Base-by-base conservation (phyloP, 2,888 invertebrate genomes). In the Rambutsinella grinnellia region DNA sequence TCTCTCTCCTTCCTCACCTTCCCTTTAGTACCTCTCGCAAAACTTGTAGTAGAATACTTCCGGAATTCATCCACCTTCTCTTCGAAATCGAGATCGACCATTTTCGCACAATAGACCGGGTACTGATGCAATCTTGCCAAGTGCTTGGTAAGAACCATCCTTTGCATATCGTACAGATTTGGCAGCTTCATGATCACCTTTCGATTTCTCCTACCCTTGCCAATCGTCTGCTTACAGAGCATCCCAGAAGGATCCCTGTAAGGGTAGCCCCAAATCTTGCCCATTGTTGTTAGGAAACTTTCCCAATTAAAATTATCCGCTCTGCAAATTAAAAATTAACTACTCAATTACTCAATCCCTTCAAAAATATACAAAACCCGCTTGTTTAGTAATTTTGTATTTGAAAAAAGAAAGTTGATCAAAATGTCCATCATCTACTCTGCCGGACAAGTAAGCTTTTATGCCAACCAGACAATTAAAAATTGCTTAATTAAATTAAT, bases 371-470 rank as follows among this genome's bases (percentile, higher is more conserved):
- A n/a, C n/a, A n/a, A n/a, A n/a, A n/a, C n/a, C n/a, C n/a, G n/a
- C n/a, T n/a, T n/a, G n/a, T 27, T 58, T 19, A 60, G 46, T 13
- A 17, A n/a, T 36, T 62, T 36, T 63, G 17, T 63, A 24, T 8
- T 17, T 23, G 1, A 47, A 49, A 27, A 23, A 28, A 24, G 36
- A 47, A 57, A 36, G 23, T 57, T 23, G 21, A 15, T 24, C 26
- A 56, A 24, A 54, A 79, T 79, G 79, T 71, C 76, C 10, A 68
- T 67, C 19, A 79, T 71, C 13, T 79, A 76, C 27, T 72, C 76
- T 2, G 79, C 79, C 8, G 76, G 78, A 17, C 78, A 78, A 65
- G 69, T 70, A n/a, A n/a, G n/a, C n/a, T n/a, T n/a, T n/a, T n/a
- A n/a, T n/a, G n/a, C n/a, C n/a, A n/a, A n/a, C n/a, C n/a, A n/a